These are phyloP conservation scores for Eupelmus urozonus DNA, from an alignment of 2,888 invertebrate species.

Conservation along the genomic window DNA sequence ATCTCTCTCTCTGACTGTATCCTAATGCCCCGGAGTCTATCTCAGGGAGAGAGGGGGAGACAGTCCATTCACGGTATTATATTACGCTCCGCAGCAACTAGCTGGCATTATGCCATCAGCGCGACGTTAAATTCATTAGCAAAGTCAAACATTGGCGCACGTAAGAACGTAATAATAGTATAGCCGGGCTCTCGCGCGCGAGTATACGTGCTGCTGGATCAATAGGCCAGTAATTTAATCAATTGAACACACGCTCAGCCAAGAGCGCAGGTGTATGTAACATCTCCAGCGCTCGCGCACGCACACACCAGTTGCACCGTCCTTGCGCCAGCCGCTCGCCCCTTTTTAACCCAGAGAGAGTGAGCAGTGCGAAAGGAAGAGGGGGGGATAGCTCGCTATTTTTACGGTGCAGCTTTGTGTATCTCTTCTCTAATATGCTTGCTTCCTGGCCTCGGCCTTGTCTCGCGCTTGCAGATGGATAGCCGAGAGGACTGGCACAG, in stretches of 20 bases:
- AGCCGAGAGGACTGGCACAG: slow-evolving; percentile 80
- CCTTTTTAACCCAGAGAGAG: too few relatives aligned
- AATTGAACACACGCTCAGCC: slow-evolving; percentile 17
- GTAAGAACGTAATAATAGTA: slow-evolving; percentile 6
- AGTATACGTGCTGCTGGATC: slow-evolving; percentile 26
- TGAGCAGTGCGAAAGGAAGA: background rate
- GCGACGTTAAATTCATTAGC: slow-evolving; percentile 5
- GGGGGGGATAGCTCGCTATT: background rate
- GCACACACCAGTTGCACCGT: background rate
- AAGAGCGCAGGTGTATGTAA: background rate
- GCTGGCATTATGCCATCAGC: too few relatives aligned
- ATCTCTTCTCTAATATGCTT: too few relatives aligned
- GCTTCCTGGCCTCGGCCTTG: background rate
- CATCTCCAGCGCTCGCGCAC: background rate
- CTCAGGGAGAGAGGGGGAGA: too few relatives aligned
- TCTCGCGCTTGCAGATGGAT: slow-evolving; percentile 60
- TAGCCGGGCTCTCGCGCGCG: too few relatives aligned
- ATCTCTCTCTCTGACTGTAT: too few relatives aligned
- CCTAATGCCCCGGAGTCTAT: too few relatives aligned
- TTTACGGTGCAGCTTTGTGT: too few relatives aligned
- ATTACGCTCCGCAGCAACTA: too few relatives aligned
- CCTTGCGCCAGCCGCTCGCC: background rate
- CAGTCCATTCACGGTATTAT: too few relatives aligned
- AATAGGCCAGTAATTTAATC: slow-evolving; percentile 44
- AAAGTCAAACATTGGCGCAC: slow-evolving; percentile 21